Base-by-base conservation (phyloP, 2,797 vertebrate species). In the Momotus momota region DNA sequence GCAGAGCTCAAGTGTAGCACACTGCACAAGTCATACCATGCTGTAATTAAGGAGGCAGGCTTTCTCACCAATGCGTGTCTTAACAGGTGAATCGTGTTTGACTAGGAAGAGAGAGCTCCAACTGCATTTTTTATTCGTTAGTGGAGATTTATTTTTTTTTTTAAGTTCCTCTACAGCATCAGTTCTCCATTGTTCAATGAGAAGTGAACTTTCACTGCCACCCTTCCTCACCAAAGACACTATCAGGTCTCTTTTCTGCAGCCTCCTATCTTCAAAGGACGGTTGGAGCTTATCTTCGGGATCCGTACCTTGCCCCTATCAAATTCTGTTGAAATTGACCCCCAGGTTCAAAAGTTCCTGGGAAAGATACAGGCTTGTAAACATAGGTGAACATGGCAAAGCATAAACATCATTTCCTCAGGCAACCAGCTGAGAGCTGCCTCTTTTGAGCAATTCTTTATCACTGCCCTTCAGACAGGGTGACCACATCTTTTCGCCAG, bases 281-380 rank as follows among this genome's bases (percentile, higher is more conserved):
- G 22, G 57, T 81, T 91, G 80, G 58, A 75, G 29, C 29, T 95
- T 94, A 84, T 93, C 90, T 75, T 49, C 33, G 82, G 27, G 10
- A 78, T 83, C 66, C 2, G 66, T 58, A 93, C 88, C 80, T 95
- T 95, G 80, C 27, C 73, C 70, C 62, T 9, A 1, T 27, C 10
- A 40, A 26, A 35, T 81, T 46, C 80, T 10, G 4, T 45, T 90
- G 82, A 70, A 90, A 58, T 33, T 94, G 67, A 64, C 52, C 1
- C 19, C 40, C 46, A 38, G 62, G 90, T 95, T 90, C 92, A 90
- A 75, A 90, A 94, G 81, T 70, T 94, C 61, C 79, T 73, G 58
- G 54, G 35, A 88, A 77, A 83, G 41, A 16, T 45, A 11, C 1
- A 46, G 18, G 45, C 25, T n/a, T 57, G 20, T 58, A 1, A 4